Evolutionary conservation across 2,113 vertebrate species (phyloP).

Genomic region (Takifugu flavidus): DNA sequence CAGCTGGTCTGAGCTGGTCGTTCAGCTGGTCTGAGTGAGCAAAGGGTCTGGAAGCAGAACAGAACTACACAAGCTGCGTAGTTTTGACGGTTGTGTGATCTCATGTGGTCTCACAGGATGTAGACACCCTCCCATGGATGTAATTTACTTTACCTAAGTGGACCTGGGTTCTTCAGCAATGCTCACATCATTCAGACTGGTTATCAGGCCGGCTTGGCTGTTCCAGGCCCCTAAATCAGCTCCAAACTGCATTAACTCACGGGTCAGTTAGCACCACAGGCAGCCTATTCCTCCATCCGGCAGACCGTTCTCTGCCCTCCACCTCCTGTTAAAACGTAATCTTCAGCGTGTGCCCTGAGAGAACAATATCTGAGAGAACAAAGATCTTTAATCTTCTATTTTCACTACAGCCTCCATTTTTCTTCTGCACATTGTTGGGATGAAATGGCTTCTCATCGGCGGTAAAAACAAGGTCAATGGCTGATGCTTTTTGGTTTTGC

Average conservation of each 20-base stretch:
- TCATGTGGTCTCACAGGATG: too few relatives aligned
- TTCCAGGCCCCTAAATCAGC: too few relatives aligned
- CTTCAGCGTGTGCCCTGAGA: conserved; percentile 2
- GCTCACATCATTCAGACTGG: too few relatives aligned
- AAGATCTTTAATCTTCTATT: conserved; percentile 51
- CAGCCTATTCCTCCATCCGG: not conserved
- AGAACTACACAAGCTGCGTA: too few relatives aligned
- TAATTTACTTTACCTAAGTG: too few relatives aligned
- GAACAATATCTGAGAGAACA: conserved; percentile 27
- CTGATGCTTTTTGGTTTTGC: conserved; percentile 32
- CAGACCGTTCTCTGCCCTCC: not conserved
- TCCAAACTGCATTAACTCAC: not conserved
- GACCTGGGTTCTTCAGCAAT: too few relatives aligned
- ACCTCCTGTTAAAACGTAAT: conserved; percentile 4
- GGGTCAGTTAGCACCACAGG: conserved; percentile 13
- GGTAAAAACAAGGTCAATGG: conserved; percentile 50
- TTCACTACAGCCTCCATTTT: conserved; percentile 31
- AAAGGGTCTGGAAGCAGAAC: too few relatives aligned
- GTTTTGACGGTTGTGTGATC: too few relatives aligned
- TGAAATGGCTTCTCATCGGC: not conserved
- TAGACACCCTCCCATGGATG: too few relatives aligned
- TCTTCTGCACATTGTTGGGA: conserved; percentile 23
- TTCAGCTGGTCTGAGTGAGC: too few relatives aligned
- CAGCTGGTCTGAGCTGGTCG: too few relatives aligned
- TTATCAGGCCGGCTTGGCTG: too few relatives aligned